These are phyloP conservation scores for Drosophila putrida DNA, from an alignment of 2,888 invertebrate genomes.

Conservation along the genomic window DNA sequence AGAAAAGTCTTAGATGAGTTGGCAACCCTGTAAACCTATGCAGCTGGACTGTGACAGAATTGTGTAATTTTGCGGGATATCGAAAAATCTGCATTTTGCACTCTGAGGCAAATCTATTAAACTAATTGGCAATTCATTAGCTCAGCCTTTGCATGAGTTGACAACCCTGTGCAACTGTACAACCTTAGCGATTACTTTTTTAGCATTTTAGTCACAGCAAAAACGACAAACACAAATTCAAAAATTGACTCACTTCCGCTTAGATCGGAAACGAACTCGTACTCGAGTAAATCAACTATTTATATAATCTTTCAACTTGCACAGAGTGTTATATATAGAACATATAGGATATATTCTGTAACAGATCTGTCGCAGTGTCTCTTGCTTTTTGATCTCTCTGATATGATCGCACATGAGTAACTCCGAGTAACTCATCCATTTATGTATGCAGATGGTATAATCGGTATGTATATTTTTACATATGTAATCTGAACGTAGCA, in stretches of 20 bases:
- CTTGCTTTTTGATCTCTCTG: neutral
- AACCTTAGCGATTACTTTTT: neutral
- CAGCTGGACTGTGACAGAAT: neutral
- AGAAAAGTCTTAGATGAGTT: neutral
- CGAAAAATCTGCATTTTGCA: neutral
- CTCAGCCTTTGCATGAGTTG: conserved; percentile 7
- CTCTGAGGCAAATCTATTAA: neutral
- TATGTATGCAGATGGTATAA: conserved; percentile 3
- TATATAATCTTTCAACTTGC: neutral
- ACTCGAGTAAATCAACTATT: neutral
- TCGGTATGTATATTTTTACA: conserved; percentile 6
- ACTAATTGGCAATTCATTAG: neutral
- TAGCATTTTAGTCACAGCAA: conserved; percentile 1
- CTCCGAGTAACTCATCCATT: conserved; percentile 5
- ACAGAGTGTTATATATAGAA: neutral
- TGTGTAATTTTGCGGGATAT: neutral
- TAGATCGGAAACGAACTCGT: conserved; percentile 4
- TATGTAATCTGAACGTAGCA: neutral
- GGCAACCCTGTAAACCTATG: too few relatives aligned
- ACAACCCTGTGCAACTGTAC: conserved; percentile 9
- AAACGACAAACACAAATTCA: conserved; percentile 4
- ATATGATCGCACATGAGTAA: conserved; percentile 7
- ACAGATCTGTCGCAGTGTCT: neutral
- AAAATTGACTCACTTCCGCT: conserved; percentile 19
- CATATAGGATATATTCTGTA: conserved; percentile 3